Percentiles rank a stretch among this genome's conserved stretches.
phyloP scores from a whole-genome alignment of 1,140 invertebrate species.

The Pseudomyrmex sp. region DNA sequence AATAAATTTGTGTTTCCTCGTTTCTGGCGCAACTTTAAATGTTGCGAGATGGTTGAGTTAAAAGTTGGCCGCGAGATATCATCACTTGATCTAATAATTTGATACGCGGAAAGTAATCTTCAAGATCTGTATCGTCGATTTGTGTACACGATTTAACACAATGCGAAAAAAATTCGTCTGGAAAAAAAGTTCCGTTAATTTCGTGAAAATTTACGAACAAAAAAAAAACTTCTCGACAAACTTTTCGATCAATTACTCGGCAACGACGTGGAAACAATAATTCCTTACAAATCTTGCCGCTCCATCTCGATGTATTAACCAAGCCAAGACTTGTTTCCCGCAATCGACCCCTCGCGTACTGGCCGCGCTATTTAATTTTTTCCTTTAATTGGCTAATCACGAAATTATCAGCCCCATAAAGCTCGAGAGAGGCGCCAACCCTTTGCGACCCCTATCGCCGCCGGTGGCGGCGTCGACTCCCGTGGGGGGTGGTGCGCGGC shows the following conservation, averaged over 20 bases:
- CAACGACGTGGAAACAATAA: neutral
- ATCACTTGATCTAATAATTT: neutral
- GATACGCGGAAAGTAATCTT: neutral
- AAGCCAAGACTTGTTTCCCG: neutral
- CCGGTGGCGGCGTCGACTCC: constrained; percentile 47
- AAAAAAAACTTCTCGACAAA: neutral
- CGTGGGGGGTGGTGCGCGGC: constrained; percentile 62
- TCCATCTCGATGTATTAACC: neutral
- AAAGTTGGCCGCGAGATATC: constrained; percentile 14
- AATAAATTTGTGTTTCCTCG: constrained; percentile 28
- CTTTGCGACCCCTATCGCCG: constrained; percentile 63
- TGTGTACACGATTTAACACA: neutral
- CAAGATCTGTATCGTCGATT: neutral
- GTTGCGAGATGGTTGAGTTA: neutral
- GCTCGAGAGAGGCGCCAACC: constrained; percentile 75
- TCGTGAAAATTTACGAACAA: neutral
- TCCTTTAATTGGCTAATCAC: constrained; percentile 79
- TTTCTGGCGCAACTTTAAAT: neutral
- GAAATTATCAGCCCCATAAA: constrained; percentile 80
- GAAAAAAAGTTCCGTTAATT: no score
- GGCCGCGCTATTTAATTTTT: constrained; percentile 64
- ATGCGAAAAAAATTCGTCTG: neutral
- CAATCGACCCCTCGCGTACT: constrained; percentile 1
- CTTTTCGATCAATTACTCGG: constrained; percentile 10
- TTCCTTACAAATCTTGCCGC: neutral